These are phyloP conservation scores for Leucoraja ocellata DNA, from an alignment of 2,797 vertebrate genomes.

Conservation along the genomic window DNA sequence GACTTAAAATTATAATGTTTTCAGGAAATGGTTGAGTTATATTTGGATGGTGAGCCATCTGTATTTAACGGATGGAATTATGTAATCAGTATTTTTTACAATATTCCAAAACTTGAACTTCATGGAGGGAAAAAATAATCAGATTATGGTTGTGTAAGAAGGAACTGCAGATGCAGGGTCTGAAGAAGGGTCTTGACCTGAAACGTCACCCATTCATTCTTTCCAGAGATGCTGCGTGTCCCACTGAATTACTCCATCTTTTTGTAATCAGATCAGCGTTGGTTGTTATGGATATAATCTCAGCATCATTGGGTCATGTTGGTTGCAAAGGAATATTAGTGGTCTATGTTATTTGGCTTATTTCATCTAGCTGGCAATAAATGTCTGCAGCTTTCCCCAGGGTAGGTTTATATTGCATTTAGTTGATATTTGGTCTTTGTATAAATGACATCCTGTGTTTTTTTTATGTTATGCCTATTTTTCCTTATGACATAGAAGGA, in stretches of 20 bases:
- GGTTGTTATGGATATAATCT: not conserved
- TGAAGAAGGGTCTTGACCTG: too few species aligned
- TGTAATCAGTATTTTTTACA: not conserved
- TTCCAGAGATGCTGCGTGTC: too few species aligned
- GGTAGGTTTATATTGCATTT: not conserved
- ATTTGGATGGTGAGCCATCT: not conserved
- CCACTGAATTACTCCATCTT: too few species aligned
- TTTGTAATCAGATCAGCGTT: not conserved
- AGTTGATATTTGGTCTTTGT: not conserved
- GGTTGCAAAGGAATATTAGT: not conserved
- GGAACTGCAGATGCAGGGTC: too few species aligned
- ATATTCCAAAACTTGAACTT: not conserved
- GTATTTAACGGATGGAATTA: not conserved
- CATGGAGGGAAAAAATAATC: not conserved
- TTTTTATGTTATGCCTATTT: too few species aligned
- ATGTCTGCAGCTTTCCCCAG: not conserved
- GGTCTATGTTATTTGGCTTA: not conserved
- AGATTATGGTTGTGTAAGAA: not conserved
- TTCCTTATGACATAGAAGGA: too few species aligned
- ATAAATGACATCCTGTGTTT: not conserved
- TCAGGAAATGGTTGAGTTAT: not conserved
- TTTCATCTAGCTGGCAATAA: not conserved
- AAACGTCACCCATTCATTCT: too few species aligned
- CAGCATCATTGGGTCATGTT: not conserved
- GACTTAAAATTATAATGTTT: not conserved